Percentiles rank a stretch among this genome's conserved stretches.
phyloP scores from a whole-genome alignment of 2,113 vertebrate genomes.

The Epinephelus fuscoguttatus region DNA sequence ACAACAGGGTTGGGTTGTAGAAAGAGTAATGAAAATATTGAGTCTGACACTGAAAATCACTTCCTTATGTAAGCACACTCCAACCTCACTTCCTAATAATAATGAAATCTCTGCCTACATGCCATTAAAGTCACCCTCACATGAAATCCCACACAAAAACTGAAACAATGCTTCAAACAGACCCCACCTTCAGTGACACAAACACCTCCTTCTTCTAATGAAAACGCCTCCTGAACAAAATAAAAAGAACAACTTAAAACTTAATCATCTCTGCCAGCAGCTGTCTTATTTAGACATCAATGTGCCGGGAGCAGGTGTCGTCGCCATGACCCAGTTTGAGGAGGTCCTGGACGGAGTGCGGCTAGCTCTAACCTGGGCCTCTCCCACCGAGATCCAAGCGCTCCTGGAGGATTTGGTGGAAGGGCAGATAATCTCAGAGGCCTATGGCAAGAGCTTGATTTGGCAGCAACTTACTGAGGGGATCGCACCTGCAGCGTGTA shows the following conservation, averaged over 20 bases:
- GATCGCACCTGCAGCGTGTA: rapidly evolving
- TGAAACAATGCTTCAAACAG: not conserved
- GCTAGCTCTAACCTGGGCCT: conserved; percentile 68
- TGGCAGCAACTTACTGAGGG: not conserved
- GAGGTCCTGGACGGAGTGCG: conserved; percentile 81
- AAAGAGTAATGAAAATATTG: not conserved
- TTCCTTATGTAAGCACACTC: not conserved
- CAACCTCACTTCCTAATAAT: conserved; percentile 19
- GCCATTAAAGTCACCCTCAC: not conserved
- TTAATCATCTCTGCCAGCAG: not conserved
- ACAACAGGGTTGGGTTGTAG: not conserved
- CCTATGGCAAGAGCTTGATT: conserved; percentile 75
- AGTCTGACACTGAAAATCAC: not conserved
- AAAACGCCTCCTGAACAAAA: conserved; percentile 34
- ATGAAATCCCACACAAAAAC: not conserved
- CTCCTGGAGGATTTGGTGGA: conserved; percentile 79
- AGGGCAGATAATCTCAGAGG: conserved; percentile 81
- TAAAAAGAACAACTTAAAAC: not conserved
- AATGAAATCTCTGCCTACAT: not conserved
- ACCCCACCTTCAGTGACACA: not conserved
- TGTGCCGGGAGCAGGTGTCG: not conserved
- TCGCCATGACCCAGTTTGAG: conserved; percentile 83
- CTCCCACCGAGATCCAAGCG: conserved; percentile 57
- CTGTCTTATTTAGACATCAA: not conserved
- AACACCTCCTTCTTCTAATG: conserved; percentile 40